Evolutionary conservation across 2,113 vertebrate genomes (phyloP), one percentile per base, ranked within the genome.

Genomic region (Cepphus grylle): DNA sequence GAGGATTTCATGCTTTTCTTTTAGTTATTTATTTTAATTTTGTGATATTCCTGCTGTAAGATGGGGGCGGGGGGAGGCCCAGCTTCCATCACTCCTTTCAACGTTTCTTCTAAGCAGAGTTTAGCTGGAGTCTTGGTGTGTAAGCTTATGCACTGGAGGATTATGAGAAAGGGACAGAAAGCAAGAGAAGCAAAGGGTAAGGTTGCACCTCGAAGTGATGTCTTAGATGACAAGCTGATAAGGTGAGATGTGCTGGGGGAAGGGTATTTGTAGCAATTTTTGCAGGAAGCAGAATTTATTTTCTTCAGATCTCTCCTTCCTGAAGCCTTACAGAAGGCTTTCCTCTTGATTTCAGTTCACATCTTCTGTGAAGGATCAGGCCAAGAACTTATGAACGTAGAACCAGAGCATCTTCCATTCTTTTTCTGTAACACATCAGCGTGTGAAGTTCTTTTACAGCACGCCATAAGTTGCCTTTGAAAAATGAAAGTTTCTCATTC

Each of bases 1-100:
- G 58, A 95, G 77, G 91, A 94, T 70, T 95, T 93, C 27, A 30
- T 69, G 45, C 72, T 73, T 93, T 82, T 87, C 38, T 80, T 86
- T 86, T 4, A 94, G 36, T 30, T 91, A 85, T 58, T 80, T 73
- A 5, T 80, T 93, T 77, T 15, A 73, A 50, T 80, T 82, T 49
- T 36, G 22, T 47, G 81, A 58, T 40, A 11, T 21, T 76, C 56
- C 50, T 90, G 62, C 40, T 40, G 47, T 42, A 47, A 63, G n/a
- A 2, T 20, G 14, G 25, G 25, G 14, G 17, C 11, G 36, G 1
- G 27, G 25, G 6, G 19, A 38, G 45, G 34, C 27, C 2, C 19
- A 21, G 19, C 27, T 65, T 8, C 34, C 52, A 2, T 29, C 40
- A 5, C 36, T 69, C 43, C 40, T 56, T 2, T 5, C 47, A 55